Evolutionary conservation across 92 coral and sea anemone genomes (phyloP).

Genomic region (Porites rus): DNA sequence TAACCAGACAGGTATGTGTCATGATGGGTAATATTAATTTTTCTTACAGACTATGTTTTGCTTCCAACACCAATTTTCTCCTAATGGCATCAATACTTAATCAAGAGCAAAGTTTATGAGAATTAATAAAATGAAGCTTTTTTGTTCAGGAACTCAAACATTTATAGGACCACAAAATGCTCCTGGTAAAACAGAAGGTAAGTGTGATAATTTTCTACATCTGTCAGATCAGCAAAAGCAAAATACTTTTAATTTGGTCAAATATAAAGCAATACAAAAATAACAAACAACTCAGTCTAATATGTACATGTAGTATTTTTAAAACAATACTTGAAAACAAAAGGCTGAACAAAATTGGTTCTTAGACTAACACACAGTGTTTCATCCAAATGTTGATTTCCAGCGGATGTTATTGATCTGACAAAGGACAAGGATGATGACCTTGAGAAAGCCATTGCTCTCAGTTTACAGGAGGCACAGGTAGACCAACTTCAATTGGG

Average conservation of each 20-base stretch:
- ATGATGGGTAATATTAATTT: not conserved
- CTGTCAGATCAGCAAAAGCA: not conserved
- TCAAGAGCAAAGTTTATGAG: too few species aligned
- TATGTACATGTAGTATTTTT: too few species aligned
- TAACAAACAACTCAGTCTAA: too few species aligned
- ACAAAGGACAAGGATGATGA: constrained; percentile 91
- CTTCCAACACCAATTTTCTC: too few species aligned
- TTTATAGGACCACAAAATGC: constrained; percentile 63
- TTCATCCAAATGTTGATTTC: not conserved
- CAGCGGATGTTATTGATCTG: constrained; percentile 89
- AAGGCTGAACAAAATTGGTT: too few species aligned
- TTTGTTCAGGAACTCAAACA: constrained; percentile 46
- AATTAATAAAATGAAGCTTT: not conserved
- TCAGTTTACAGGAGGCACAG: constrained; percentile 88
- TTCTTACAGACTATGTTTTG: not conserved
- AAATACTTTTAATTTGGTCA: not conserved
- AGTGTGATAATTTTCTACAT: not conserved
- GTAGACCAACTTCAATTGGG: constrained; percentile 11
- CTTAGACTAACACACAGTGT: not conserved
- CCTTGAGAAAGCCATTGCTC: constrained; percentile 88
- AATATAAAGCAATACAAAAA: too few species aligned
- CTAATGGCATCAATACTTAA: too few species aligned
- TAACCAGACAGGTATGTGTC: constrained; percentile 63
- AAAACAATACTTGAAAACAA: too few species aligned
- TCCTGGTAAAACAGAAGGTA: constrained; percentile 67